phyloP scores from a whole-genome alignment of 2,797 vertebrate genomes.

The Alca torda region DNA sequence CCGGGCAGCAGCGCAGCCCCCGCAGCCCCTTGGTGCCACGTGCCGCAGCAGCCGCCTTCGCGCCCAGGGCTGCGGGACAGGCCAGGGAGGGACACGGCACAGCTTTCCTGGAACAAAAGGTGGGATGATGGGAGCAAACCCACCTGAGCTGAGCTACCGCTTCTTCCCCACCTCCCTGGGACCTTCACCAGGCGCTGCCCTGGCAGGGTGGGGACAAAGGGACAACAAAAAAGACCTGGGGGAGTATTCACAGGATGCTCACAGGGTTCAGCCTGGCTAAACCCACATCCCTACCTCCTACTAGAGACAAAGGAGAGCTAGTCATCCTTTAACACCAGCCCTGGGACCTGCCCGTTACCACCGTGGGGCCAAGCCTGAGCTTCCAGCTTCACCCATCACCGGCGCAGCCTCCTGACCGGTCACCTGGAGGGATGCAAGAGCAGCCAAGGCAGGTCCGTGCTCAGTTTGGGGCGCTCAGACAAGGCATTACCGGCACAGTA shows the following conservation, averaged over 20 bases:
- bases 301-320: background rate
- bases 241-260: background rate
- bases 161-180: background rate
- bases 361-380: background rate
- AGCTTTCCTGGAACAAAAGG: background rate
- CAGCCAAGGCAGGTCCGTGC: background rate
- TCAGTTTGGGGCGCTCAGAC: background rate
- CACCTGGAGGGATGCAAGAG: background rate
- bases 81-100: accelerated
- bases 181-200: background rate
- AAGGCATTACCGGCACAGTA: background rate
- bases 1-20: background rate
- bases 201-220: background rate
- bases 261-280: background rate
- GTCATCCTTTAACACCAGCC: background rate
- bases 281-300: background rate
- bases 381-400: background rate
- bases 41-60: background rate
- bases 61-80: background rate
- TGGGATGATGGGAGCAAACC: background rate
- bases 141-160: background rate
- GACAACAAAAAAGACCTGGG: no score
- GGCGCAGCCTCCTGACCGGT: accelerated
- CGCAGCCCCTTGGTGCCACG: background rate
- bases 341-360: background rate